These are phyloP conservation scores for Eupithecia exiguata DNA, from an alignment of 2,888 invertebrate species.

Conservation along the genomic window DNA sequence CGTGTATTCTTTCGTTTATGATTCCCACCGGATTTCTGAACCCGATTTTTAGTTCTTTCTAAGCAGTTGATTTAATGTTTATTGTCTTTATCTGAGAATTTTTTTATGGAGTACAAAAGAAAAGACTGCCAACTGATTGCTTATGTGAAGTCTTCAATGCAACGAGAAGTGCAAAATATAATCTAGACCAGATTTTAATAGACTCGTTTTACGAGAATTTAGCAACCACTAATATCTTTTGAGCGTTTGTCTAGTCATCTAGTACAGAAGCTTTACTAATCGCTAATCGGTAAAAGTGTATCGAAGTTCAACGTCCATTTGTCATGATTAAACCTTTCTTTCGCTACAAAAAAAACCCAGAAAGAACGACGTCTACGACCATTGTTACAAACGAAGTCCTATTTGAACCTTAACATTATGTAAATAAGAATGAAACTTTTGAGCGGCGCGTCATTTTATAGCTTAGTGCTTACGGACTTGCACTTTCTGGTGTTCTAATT, in stretches of 20 bases:
- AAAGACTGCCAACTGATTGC: background rate
- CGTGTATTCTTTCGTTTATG: constrained; percentile 32
- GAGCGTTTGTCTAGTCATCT: constrained; percentile 6
- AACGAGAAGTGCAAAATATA: background rate
- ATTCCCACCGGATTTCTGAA: background rate
- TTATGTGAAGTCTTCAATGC: background rate
- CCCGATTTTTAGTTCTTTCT: background rate
- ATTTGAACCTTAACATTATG: constrained; percentile 33
- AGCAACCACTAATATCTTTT: background rate
- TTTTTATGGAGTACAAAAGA: constrained; percentile 25
- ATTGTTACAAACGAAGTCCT: constrained; percentile 41
- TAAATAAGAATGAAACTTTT: constrained; percentile 22
- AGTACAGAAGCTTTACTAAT: constrained; percentile 54
- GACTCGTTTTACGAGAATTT: too few relatives aligned
- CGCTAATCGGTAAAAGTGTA: constrained; percentile 72
- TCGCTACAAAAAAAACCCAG: constrained; percentile 43
- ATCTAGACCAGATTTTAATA: background rate
- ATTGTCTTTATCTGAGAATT: constrained; percentile 48
- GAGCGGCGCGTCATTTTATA: constrained; percentile 21
- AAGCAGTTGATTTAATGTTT: background rate
- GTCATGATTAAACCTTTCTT: constrained; percentile 55
- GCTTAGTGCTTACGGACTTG: constrained; percentile 35
- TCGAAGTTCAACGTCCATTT: constrained; percentile 53
- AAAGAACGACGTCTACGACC: constrained; percentile 42
- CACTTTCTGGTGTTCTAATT: constrained; percentile 38